Evolutionary conservation across 1,140 invertebrate species (phyloP).

Genomic region (Heliconius eleuchia): DNA sequence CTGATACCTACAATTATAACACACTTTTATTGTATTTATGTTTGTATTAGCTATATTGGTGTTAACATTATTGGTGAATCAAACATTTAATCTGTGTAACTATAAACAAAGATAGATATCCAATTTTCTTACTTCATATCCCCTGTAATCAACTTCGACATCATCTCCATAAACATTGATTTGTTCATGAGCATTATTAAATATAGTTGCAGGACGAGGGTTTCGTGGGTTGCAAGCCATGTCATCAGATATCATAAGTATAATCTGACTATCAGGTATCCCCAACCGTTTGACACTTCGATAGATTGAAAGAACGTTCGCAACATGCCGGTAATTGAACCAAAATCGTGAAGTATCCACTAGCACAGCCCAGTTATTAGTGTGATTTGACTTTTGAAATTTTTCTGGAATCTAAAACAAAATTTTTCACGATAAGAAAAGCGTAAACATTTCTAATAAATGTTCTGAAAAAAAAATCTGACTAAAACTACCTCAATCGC

Average conservation of each 20-base stretch:
- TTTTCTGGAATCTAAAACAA: conserved; percentile 70
- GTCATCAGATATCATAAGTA: conserved; percentile 99
- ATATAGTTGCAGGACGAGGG: conserved; percentile 98
- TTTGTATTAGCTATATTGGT: no score
- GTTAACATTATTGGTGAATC: no score
- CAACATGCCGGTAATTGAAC: conserved; percentile 99
- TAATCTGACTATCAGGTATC: conserved; percentile 98
- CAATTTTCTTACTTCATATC: conserved; percentile 87
- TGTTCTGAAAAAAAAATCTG: background rate
- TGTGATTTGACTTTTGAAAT: conserved; percentile 86
- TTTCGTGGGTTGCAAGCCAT: conserved; percentile 99
- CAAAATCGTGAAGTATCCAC: conserved; percentile 99
- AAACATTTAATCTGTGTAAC: no score
- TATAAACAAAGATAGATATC: conserved; percentile 15
- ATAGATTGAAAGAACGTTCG: conserved; percentile 99
- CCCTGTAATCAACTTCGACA: conserved; percentile 99
- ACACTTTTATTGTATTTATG: background rate
- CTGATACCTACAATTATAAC: conserved; percentile 88
- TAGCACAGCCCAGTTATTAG: conserved; percentile 99
- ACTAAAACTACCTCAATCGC: conserved; percentile 35
- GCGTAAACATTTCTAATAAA: background rate
- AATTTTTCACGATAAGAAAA: conserved; percentile 1
- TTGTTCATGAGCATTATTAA: conserved; percentile 98
- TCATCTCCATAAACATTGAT: conserved; percentile 99
- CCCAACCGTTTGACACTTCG: conserved; percentile 98